Evolutionary conservation across 2,113 vertebrate genomes (phyloP).

Genomic region (Microcebus tavaratra): DNA sequence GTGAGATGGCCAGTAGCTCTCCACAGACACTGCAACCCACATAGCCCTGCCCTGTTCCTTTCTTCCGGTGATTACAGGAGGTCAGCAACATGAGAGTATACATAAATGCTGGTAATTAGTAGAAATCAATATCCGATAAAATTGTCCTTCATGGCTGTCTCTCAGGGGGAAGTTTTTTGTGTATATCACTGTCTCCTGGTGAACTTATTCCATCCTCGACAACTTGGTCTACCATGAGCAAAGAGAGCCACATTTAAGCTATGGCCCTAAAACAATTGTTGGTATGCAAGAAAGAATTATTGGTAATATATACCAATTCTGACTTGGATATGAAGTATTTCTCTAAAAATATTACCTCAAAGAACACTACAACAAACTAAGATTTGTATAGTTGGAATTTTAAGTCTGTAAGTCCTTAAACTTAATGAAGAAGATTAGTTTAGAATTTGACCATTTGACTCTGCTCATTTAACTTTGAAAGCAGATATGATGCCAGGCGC

Average conservation of each 20-base stretch:
- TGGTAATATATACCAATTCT: not conserved
- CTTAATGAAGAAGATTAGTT: not conserved
- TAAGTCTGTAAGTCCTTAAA: not conserved
- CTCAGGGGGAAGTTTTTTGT: not conserved
- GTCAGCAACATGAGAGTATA: not conserved
- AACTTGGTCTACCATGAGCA: not conserved
- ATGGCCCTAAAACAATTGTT: not conserved
- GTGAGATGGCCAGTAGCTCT: not conserved
- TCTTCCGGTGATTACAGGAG: not conserved
- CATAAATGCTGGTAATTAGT: not conserved
- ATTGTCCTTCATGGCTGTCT: not conserved
- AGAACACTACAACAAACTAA: not conserved
- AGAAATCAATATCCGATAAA: not conserved
- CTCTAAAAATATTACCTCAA: not conserved
- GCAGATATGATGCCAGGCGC: too few relatives aligned
- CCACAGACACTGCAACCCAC: not conserved
- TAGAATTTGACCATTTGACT: not conserved
- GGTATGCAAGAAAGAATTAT: not conserved
- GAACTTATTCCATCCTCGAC: not conserved
- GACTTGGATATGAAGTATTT: slow-evolving; percentile 15
- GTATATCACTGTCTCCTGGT: not conserved
- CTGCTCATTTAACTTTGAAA: not conserved
- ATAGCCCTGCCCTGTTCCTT: not conserved
- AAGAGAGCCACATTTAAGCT: not conserved
- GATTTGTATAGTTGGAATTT: not conserved